These are phyloP conservation scores for Elanus axillaris DNA, from an alignment of 2,113 vertebrate genomes.

Conservation along the genomic window DNA sequence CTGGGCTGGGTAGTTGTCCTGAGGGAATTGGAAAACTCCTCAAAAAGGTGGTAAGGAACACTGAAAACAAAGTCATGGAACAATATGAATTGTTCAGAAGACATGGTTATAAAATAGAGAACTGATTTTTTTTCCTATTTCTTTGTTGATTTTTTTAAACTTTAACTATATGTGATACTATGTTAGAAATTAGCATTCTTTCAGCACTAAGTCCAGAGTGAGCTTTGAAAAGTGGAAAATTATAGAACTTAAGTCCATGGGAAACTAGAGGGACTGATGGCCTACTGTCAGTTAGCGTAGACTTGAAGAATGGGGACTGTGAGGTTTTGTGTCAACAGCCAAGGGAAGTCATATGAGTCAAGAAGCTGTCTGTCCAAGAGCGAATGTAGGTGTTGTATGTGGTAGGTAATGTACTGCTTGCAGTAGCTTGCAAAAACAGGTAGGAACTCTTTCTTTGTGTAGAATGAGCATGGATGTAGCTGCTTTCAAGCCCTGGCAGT, in stretches of 20 bases:
- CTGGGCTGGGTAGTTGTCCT: not conserved
- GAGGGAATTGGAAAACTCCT: not conserved
- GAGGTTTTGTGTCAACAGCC: not conserved
- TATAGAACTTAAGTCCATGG: not conserved
- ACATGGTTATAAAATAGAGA: not conserved
- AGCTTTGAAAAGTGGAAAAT: not conserved
- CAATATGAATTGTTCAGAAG: not conserved
- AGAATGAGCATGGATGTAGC: accelerated
- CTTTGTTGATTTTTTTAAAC: not conserved
- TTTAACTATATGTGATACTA: not conserved
- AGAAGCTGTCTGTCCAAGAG: not conserved
- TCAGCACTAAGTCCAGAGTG: not conserved
- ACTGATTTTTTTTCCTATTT: not conserved
- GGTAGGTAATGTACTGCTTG: not conserved
- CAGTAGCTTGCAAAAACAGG: not conserved
- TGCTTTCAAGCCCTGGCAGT: not conserved
- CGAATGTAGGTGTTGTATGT: not conserved
- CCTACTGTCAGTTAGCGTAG: not conserved
- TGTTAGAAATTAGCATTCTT: not conserved
- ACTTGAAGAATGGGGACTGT: not conserved
- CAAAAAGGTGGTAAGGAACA: not conserved
- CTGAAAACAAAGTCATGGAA: not conserved
- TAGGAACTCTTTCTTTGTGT: not conserved
- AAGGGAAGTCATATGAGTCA: not conserved
- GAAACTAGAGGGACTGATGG: not conserved